Conservation (phyloP, 2,797 vertebrate species). For the Lepus townsendii region DNA sequence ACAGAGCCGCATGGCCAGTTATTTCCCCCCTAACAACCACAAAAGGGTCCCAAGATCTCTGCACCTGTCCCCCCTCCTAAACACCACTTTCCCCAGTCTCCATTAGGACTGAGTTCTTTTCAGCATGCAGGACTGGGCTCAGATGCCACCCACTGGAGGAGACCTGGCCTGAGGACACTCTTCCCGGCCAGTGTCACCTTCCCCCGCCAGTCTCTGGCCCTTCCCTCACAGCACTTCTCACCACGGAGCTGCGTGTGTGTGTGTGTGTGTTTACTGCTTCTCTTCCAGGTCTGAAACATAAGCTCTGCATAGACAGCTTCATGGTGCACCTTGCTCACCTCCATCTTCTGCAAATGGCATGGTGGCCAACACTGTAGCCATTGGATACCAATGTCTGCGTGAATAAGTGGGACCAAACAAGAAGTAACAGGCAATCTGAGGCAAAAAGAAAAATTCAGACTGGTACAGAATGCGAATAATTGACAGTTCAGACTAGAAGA, state of each 20-base stretch:
- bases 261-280: neutral
- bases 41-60: neutral
- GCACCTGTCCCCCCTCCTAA: neutral
- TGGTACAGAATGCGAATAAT: neutral
- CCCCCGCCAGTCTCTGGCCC: neutral
- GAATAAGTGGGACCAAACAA: conserved; percentile 8
- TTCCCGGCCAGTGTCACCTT: neutral
- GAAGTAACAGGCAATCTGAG: neutral
- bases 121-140: neutral
- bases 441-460: neutral
- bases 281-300: neutral
- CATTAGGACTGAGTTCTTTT: neutral
- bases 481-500: neutral
- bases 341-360: neutral
- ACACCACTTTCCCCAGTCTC: neutral
- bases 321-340: neutral
- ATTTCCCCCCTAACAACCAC: neutral
- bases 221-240: neutral
- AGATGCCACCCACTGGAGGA: neutral
- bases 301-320: neutral
- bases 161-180: neutral
- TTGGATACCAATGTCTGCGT: neutral
- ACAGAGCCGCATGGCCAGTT: neutral
- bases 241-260: neutral
- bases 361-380: neutral